Evolutionary conservation across 2,888 invertebrate species (phyloP).

Genomic region (Nudaria mundana): DNA sequence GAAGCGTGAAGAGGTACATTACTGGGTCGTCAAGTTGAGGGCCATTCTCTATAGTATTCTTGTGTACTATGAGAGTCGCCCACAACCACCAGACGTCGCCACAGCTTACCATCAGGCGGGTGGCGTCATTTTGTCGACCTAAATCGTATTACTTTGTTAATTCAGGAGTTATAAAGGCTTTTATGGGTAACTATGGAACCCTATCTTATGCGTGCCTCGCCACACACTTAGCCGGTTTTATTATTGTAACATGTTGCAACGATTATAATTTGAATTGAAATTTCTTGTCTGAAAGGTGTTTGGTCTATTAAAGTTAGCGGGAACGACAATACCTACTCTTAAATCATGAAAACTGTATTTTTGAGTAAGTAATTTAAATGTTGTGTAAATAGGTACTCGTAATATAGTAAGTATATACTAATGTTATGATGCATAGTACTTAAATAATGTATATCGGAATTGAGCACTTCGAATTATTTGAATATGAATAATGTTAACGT

Average conservation of each 20-base stretch:
- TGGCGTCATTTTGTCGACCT: no score
- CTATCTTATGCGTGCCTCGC: no score
- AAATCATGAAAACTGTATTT: slow-evolving; percentile 31
- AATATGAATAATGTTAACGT: slow-evolving; percentile 60
- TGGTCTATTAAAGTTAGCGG: slow-evolving; percentile 45
- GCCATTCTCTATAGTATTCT: no score
- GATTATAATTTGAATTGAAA: slow-evolving; percentile 11
- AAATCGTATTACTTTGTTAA: background rate
- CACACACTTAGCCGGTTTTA: no score
- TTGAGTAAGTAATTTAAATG: slow-evolving; percentile 26
- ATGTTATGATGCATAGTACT: slow-evolving; percentile 10
- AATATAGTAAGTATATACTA: no score
- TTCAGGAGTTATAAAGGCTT: no score
- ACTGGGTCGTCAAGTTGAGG: no score
- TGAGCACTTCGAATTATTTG: slow-evolving; percentile 42
- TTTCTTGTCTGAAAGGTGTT: slow-evolving; percentile 17
- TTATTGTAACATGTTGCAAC: slow-evolving; percentile 2
- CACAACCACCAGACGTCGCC: no score
- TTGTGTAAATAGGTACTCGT: slow-evolving; percentile 14
- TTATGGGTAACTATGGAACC: no score
- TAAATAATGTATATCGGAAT: slow-evolving; percentile 32
- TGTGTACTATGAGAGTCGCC: no score
- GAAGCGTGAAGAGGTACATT: no score
- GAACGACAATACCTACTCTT: slow-evolving; percentile 28
- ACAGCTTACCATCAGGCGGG: no score